A percentile compares a stretch with the other conserved stretches of the same genome.
Evolutionary conservation across 1,140 invertebrate genomes (phyloP).

Genomic region (Nasonia longicornis): DNA sequence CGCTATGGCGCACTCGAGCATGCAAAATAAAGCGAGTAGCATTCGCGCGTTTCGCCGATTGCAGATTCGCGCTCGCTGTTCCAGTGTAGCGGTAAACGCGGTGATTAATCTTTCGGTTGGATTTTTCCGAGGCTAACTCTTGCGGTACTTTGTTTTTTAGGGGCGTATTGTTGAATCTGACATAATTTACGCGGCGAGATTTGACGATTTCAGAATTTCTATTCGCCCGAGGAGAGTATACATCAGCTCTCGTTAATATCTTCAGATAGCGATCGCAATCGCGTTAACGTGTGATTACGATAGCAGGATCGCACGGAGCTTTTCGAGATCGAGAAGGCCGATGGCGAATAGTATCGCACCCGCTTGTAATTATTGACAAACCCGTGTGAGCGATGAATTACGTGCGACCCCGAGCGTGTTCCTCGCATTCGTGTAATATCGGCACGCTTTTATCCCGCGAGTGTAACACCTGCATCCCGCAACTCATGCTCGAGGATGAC

Average conservation of each 20-base stretch:
- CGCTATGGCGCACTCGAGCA: neutral
- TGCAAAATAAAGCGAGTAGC: neutral
- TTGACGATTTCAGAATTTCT: no score
- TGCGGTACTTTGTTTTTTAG: neutral
- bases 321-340: no score
- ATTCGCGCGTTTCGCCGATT: neutral
- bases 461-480: neutral
- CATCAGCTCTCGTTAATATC: neutral
- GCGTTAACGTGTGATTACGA: no score
- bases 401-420: neutral
- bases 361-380: slow-evolving; percentile 20
- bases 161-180: neutral
- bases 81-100: neutral
- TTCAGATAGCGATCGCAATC: neutral
- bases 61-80: neutral
- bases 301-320: no score
- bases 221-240: no score
- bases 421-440: neutral
- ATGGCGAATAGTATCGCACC: neutral
- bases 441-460: neutral
- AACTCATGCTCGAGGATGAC: neutral
- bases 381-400: neutral
- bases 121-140: neutral
- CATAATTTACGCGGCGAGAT: neutral
- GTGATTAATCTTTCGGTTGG: neutral